These are phyloP conservation scores for Steinernema hermaphroditum DNA, from an alignment of 2,888 invertebrate genomes.

Conservation along the genomic window DNA sequence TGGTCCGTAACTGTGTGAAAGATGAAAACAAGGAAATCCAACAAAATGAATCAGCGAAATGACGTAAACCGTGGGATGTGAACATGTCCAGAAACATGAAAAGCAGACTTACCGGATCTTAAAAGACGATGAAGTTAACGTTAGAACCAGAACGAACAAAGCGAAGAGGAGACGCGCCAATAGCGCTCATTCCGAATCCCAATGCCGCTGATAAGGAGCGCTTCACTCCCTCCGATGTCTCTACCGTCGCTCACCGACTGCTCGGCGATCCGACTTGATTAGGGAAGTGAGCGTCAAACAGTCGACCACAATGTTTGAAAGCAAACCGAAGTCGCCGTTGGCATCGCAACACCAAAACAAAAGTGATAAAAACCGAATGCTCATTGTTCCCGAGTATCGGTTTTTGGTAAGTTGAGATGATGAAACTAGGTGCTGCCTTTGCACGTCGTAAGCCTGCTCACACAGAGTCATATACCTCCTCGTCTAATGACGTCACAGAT, in stretches of 20 bases:
- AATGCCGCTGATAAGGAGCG: slow-evolving; percentile 19
- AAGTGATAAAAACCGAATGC: not conserved
- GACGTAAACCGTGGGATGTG: too few species aligned
- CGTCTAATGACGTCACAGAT: not conserved
- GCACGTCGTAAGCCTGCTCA: too few species aligned
- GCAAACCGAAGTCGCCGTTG: not conserved
- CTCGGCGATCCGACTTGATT: not conserved
- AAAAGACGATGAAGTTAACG: slow-evolving; percentile 3
- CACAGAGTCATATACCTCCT: too few species aligned
- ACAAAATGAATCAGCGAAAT: too few species aligned
- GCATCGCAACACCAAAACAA: not conserved
- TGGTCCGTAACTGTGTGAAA: too few species aligned
- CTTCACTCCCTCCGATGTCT: slow-evolving; percentile 15
- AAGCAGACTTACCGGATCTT: not conserved
- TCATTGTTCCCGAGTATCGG: too few species aligned
- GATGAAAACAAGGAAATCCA: too few species aligned
- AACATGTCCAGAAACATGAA: too few species aligned
- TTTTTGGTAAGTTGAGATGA: too few species aligned
- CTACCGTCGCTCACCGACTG: not conserved
- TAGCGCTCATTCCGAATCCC: slow-evolving; percentile 27
- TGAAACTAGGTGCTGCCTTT: too few species aligned
- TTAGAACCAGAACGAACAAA: slow-evolving; percentile 12
- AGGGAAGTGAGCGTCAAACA: not conserved
- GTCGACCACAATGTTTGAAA: not conserved
- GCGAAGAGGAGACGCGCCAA: slow-evolving; percentile 22